Percentiles rank a stretch among this genome's conserved stretches.
These are phyloP conservation scores for Alligator sinensis DNA, from an alignment of 2,113 vertebrate species.

Conservation along the genomic window DNA sequence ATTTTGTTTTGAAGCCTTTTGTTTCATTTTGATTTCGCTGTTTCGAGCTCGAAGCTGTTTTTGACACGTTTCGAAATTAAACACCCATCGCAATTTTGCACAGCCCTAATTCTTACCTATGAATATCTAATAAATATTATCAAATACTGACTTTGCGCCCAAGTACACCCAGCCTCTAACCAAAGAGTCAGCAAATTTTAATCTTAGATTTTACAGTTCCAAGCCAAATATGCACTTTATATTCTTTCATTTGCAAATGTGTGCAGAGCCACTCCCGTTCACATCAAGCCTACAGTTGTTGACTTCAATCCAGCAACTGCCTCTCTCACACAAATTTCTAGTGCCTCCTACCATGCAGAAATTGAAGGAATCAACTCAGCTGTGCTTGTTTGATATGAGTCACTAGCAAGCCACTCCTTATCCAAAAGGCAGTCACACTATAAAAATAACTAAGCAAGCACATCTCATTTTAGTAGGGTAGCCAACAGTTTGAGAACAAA, in stretches of 20 bases:
- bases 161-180: not conserved
- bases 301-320: constrained; percentile 30
- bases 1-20: too few species aligned
- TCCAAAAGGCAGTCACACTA: accelerated
- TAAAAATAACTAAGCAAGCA: not conserved
- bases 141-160: accelerated
- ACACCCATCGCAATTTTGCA: too few species aligned
- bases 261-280: not conserved
- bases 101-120: too few species aligned
- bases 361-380: not conserved
- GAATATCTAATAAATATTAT: not conserved
- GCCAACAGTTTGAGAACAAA: not conserved
- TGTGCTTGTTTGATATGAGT: accelerated
- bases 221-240: not conserved
- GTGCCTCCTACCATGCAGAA: not conserved
- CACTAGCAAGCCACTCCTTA: not conserved
- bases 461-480: not conserved
- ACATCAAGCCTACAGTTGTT: constrained; percentile 1
- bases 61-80: too few species aligned
- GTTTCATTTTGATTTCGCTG: too few species aligned
- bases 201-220: not conserved
- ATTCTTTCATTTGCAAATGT: not conserved
- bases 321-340: not conserved
- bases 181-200: not conserved
- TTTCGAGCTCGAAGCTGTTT: too few species aligned